Conservation (phyloP, 1,140 invertebrate genomes). For the Tyrophagus putrescentiae region DNA sequence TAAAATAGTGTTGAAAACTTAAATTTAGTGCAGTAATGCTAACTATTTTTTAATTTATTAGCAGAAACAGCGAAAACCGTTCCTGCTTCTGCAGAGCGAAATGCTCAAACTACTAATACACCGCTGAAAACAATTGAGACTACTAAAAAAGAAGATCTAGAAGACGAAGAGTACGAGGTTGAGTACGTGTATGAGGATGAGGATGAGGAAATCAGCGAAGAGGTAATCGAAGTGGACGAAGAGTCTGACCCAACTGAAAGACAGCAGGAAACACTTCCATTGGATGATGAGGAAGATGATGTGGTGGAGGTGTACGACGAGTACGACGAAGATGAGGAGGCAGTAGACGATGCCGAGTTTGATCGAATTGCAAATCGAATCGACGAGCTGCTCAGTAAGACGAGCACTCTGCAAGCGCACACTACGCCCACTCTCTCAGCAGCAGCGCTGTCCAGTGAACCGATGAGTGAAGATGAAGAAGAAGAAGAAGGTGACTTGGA, state of each 20-base stretch:
- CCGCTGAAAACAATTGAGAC: too few relatives aligned
- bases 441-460: too few relatives aligned
- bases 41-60: too few relatives aligned
- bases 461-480: not conserved
- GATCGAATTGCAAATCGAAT: slow-evolving; percentile 6
- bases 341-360: not conserved
- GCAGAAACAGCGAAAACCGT: too few relatives aligned
- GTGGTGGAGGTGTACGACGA: not conserved
- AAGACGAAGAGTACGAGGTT: not conserved
- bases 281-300: not conserved
- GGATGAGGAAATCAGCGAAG: not conserved
- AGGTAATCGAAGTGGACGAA: too few relatives aligned
- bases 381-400: slow-evolving; percentile 3
- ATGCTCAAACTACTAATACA: too few relatives aligned
- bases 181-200: not conserved
- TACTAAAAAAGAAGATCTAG: not conserved
- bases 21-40: too few relatives aligned
- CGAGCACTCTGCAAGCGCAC: not conserved
- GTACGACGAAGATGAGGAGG: not conserved
- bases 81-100: too few relatives aligned
- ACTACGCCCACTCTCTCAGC: not conserved
- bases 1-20: too few relatives aligned
- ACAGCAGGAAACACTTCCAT: too few relatives aligned
- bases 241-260: too few relatives aligned
- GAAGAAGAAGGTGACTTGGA: too few relatives aligned